phyloP scores from a whole-genome alignment of 2,113 vertebrate species.

The Callionymus lyra region DNA sequence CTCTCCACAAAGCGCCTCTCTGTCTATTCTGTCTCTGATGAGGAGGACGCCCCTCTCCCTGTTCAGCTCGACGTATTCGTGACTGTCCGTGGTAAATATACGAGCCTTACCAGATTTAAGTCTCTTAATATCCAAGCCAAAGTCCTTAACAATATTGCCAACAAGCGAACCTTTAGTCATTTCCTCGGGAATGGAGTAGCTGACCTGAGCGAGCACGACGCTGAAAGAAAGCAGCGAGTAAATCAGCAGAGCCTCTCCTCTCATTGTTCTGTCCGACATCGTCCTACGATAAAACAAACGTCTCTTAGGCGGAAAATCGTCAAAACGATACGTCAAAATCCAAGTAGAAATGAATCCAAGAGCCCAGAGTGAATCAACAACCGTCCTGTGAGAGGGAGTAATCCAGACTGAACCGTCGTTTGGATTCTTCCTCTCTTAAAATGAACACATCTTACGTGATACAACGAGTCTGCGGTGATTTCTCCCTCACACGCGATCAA shows the following conservation, averaged over 20 bases:
- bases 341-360: not conserved
- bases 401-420: not conserved
- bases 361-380: not conserved
- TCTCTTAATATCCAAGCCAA: constrained; percentile 35
- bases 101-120: constrained; percentile 31
- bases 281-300: no score
- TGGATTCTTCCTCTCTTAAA: not conserved
- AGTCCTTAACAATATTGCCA: constrained; percentile 44
- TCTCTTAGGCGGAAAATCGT: no score
- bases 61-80: constrained; percentile 36
- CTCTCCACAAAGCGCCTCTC: constrained; percentile 41
- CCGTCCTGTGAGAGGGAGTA: not conserved
- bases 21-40: constrained; percentile 40
- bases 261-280: no score
- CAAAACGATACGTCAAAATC: no score
- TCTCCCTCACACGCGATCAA: not conserved
- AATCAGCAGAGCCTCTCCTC: no score
- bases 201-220: constrained; percentile 21
- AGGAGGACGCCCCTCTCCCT: constrained; percentile 41
- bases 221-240: no score
- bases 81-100: constrained; percentile 19
- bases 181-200: constrained; percentile 51
- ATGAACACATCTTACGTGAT: not conserved
- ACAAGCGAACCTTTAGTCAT: constrained; percentile 35
- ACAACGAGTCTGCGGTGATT: not conserved